Evolutionary conservation across 37 sponge, comb jelly and placozoan genomes (phyloP).

Genomic region (Halisarca cf. caerulea): DNA sequence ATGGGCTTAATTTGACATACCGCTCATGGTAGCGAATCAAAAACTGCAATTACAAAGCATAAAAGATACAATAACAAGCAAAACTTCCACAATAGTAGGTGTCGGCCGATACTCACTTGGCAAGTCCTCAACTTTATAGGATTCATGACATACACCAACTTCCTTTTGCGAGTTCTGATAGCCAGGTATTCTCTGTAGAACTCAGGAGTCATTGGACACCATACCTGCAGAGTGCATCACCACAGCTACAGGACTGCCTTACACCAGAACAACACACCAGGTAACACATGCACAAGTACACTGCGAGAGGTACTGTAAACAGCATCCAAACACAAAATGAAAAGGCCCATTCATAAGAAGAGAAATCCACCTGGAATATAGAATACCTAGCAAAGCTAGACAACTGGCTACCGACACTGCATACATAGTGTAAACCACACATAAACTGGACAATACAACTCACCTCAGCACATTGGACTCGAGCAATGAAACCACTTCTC

Average conservation of each 20-base stretch:
- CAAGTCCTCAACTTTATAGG: conserved; percentile 97
- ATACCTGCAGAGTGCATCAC: no score
- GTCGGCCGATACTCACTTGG: conserved; percentile 58
- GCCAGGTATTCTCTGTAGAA: conserved; percentile 96
- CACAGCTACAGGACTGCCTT: no score
- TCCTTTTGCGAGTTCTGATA: conserved; percentile 82
- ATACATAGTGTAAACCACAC: no score
- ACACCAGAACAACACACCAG: no score
- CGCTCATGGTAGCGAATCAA: conserved; percentile 92
- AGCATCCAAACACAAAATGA: no score
- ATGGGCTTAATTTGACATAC: conserved; percentile 28
- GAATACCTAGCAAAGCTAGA: no score
- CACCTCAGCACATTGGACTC: conserved; percentile 98
- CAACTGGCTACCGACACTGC: no score
- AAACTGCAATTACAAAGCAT: conserved; percentile 56
- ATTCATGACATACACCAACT: conserved; percentile 98
- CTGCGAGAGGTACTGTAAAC: no score
- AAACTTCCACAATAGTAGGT: background rate
- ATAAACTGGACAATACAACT: no score
- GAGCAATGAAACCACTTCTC: conserved; percentile 87
- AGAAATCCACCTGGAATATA: no score
- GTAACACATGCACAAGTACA: no score
- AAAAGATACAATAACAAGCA: background rate
- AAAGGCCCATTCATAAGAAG: no score
- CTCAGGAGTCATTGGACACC: conserved; percentile 98